Conservation (phyloP, 1,140 invertebrate genomes). For the Planococcus citri region DNA sequence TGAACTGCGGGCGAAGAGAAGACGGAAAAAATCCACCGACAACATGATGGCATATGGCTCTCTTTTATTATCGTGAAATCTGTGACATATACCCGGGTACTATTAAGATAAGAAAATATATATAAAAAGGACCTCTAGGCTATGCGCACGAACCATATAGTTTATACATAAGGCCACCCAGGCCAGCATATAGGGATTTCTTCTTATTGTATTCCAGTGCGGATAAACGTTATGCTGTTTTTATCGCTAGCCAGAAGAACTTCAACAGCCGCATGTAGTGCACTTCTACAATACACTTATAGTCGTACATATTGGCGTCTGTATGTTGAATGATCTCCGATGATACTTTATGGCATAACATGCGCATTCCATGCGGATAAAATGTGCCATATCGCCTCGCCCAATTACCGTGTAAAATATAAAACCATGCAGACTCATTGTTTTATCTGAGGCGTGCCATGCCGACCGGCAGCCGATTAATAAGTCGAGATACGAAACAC, state of each 20-base stretch:
- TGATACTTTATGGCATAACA: not conserved
- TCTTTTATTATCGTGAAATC: not conserved
- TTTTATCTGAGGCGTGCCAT: not conserved
- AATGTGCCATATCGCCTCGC: not conserved
- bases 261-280: too few relatives aligned
- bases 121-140: not conserved
- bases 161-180: not conserved
- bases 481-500: not conserved
- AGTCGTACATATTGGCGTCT: too few relatives aligned
- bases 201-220: too few relatives aligned
- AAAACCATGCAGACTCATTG: too few relatives aligned
- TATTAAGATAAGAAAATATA: not conserved
- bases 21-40: too few relatives aligned
- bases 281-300: too few relatives aligned
- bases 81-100: conserved; percentile 5
- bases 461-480: not conserved
- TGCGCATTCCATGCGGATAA: not conserved
- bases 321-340: too few relatives aligned
- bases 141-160: not conserved
- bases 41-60: too few relatives aligned
- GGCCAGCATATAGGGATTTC: not conserved
- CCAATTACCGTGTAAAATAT: not conserved
- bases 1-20: too few relatives aligned
- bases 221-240: too few relatives aligned
- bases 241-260: too few relatives aligned